Conservation (phyloP, 2,113 vertebrate genomes). For the Thymallus thymallus region DNA sequence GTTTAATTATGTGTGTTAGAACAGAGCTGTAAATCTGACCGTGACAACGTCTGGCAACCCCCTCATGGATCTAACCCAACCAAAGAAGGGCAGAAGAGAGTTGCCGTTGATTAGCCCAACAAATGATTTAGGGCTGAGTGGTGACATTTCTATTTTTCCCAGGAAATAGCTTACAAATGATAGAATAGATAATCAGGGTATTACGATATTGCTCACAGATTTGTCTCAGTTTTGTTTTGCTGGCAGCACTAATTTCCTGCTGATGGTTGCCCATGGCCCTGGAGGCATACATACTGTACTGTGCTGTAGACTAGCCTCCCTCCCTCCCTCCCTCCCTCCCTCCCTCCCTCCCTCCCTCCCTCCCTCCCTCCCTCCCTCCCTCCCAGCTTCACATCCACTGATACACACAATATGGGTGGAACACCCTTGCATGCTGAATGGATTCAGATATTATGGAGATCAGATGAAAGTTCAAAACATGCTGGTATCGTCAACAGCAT, state of each 20-base stretch:
- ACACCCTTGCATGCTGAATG: slow-evolving; percentile 7
- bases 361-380: neutral
- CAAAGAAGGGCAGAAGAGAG: slow-evolving; percentile 28
- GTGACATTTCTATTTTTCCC: slow-evolving; percentile 50
- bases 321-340: neutral
- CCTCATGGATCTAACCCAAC: slow-evolving; percentile 44
- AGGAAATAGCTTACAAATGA: slow-evolving; percentile 57
- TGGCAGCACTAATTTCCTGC: slow-evolving; percentile 49
- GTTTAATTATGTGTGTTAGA: slow-evolving; percentile 51
- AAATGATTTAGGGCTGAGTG: slow-evolving; percentile 50
- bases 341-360: too few relatives aligned
- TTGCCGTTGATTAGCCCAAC: slow-evolving; percentile 50
- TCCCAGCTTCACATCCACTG: neutral
- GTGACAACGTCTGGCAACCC: slow-evolving; percentile 48
- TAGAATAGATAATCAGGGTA: slow-evolving; percentile 55
- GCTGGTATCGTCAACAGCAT: slow-evolving; percentile 26
- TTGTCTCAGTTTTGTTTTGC: slow-evolving; percentile 38
- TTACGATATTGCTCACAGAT: slow-evolving; percentile 45
- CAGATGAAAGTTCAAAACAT: slow-evolving; percentile 20
- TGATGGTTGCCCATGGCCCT: slow-evolving; percentile 38
- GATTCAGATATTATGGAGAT: slow-evolving; percentile 16
- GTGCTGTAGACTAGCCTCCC: neutral
- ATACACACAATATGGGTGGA: neutral
- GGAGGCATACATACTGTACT: slow-evolving; percentile 16
- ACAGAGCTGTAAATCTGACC: slow-evolving; percentile 43